Evolutionary conservation across 2,888 invertebrate species (phyloP).

Genomic region (Drosophila niveifrons): DNA sequence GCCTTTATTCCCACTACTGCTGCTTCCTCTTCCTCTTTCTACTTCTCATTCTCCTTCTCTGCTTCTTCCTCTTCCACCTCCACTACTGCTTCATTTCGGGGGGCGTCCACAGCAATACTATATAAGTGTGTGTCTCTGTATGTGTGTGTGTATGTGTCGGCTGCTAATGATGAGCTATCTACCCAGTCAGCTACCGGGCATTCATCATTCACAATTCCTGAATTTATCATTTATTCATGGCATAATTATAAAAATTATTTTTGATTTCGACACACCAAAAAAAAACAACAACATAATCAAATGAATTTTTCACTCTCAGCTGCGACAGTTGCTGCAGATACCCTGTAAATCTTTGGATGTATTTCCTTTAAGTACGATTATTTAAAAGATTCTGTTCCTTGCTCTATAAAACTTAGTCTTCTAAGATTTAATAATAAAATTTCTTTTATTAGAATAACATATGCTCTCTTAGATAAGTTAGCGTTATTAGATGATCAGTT

Average conservation of each 20-base stretch:
- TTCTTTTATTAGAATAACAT: too few species aligned
- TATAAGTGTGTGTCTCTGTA: constrained; percentile 11
- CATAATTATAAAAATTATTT: constrained; percentile 72
- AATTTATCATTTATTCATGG: constrained; percentile 62
- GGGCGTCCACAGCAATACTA: constrained; percentile 37
- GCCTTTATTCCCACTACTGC: constrained; percentile 36
- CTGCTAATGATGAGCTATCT: constrained; percentile 65
- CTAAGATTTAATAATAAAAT: too few species aligned
- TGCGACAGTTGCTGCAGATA: constrained; percentile 10
- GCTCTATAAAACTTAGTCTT: too few species aligned
- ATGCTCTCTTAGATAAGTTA: too few species aligned
- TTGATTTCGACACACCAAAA: constrained; percentile 51
- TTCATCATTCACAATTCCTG: constrained; percentile 54
- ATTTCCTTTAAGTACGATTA: too few species aligned
- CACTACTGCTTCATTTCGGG: constrained; percentile 30
- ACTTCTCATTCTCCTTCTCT: not conserved
- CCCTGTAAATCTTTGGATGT: not conserved
- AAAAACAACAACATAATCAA: constrained; percentile 3
- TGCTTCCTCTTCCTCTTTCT: not conserved
- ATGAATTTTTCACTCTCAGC: constrained; percentile 22
- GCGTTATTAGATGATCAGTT: too few species aligned
- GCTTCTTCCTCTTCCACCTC: not conserved
- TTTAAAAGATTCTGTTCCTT: too few species aligned
- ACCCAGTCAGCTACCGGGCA: constrained; percentile 34
- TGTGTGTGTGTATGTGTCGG: constrained; percentile 22